These are phyloP conservation scores for Eublepharis macularius DNA, from an alignment of 2,113 vertebrate genomes.

Conservation along the genomic window DNA sequence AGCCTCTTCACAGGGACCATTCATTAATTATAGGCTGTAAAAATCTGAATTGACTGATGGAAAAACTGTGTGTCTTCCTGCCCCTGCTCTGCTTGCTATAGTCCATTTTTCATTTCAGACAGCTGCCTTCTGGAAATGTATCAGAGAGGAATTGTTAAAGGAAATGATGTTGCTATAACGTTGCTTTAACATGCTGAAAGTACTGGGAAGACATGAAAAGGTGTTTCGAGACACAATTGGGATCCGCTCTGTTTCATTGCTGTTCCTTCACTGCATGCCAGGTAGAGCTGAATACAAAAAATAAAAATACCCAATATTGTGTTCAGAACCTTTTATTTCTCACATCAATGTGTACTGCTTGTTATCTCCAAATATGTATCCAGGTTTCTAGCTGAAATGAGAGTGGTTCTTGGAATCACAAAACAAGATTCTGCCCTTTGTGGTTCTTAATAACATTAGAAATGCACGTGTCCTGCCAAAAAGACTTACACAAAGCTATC, in stretches of 20 bases:
- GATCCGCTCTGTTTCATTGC: slow-evolving; percentile 18
- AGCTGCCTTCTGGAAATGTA: slow-evolving; percentile 35
- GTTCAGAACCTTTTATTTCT: slow-evolving; percentile 61
- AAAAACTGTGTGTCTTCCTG: slow-evolving; percentile 32
- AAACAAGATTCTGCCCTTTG: slow-evolving; percentile 66
- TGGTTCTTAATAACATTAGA: slow-evolving; percentile 67
- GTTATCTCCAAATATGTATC: slow-evolving; percentile 51
- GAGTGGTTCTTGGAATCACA: slow-evolving; percentile 55
- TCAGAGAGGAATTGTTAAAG: slow-evolving; percentile 51
- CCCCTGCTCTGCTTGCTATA: slow-evolving; percentile 22
- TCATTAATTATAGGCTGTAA: slow-evolving; percentile 46
- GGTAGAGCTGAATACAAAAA: slow-evolving; percentile 12
- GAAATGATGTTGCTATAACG: slow-evolving; percentile 40
- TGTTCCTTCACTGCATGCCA: not conserved
- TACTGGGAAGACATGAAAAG: slow-evolving; percentile 32
- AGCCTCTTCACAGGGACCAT: slow-evolving; percentile 28
- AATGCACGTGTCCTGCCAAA: slow-evolving; percentile 61
- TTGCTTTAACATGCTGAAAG: slow-evolving; percentile 52
- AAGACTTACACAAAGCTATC: slow-evolving; percentile 64
- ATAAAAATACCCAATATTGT: slow-evolving; percentile 28
- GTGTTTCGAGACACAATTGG: slow-evolving; percentile 33
- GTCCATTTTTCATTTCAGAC: slow-evolving; percentile 30
- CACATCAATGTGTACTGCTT: slow-evolving; percentile 37
- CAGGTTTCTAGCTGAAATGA: slow-evolving; percentile 63
- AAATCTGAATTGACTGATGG: slow-evolving; percentile 37